phyloP scores from a whole-genome alignment of 2,113 vertebrate species.

The Cyprinodon brontotheroides region DNA sequence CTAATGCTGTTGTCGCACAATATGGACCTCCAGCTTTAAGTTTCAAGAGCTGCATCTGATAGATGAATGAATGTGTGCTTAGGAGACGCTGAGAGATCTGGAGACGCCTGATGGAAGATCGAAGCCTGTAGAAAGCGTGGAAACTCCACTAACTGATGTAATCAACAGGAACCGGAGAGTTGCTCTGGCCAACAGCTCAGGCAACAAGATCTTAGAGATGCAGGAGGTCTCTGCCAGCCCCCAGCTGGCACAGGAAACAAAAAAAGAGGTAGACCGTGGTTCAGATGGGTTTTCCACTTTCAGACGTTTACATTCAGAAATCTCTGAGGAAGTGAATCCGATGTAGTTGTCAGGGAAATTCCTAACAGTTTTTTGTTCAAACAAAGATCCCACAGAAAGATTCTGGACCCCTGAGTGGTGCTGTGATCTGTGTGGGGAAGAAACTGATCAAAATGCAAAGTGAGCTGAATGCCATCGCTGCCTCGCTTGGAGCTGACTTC shows the following conservation, averaged over 20 bases:
- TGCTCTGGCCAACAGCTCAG: constrained; percentile 89
- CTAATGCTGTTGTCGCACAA: neutral
- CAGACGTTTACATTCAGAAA: neutral
- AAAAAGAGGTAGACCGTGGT: constrained; percentile 56
- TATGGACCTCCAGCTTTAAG: neutral
- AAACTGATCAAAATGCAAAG: constrained; percentile 92
- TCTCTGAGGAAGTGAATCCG: neutral
- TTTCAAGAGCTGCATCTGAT: neutral
- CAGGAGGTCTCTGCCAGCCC: constrained; percentile 86
- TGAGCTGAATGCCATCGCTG: constrained; percentile 89
- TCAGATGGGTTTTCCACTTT: neutral
- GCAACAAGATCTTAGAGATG: constrained; percentile 55
- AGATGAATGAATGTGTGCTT: neutral
- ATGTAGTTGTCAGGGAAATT: neutral
- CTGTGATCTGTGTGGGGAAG: constrained; percentile 93
- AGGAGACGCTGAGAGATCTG: constrained; percentile 91
- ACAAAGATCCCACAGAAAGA: constrained; percentile 63
- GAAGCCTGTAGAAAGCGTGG: constrained; percentile 72
- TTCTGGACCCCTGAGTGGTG: constrained; percentile 76
- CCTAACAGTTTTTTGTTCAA: neutral
- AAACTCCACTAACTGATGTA: constrained; percentile 91
- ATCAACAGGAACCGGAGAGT: constrained; percentile 88
- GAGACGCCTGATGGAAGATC: constrained; percentile 83
- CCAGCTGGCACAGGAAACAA: constrained; percentile 68
- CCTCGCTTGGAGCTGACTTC: constrained; percentile 94